Percentiles rank a stretch among this genome's conserved stretches.
Evolutionary conservation across 35 echinoderm and acorn worm species (phyloP).

Genomic region (Nesometra sesokonis): DNA sequence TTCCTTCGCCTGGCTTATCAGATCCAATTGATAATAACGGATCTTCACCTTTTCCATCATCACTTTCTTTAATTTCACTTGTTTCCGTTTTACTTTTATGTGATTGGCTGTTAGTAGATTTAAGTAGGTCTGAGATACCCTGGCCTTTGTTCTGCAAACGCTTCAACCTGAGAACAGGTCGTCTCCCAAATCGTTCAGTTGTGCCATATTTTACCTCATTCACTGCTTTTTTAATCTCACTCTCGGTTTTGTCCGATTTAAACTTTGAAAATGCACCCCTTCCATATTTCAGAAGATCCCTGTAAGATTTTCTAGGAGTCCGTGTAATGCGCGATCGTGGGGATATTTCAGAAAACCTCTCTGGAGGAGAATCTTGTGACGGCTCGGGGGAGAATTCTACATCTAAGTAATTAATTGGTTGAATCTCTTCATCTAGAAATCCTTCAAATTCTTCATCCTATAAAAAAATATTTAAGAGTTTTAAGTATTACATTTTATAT

Average conservation of each 20-base stretch:
- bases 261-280: neutral
- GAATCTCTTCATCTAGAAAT: conserved; percentile 44
- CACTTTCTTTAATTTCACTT: neutral
- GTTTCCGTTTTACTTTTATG: neutral
- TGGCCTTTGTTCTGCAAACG: neutral
- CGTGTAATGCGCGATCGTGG: neutral
- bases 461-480: neutral
- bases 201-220: neutral
- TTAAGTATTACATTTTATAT: neutral
- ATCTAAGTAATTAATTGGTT: conserved; percentile 2
- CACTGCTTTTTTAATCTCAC: neutral
- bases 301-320: conserved; percentile 3
- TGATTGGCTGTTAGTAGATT: neutral
- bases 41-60: neutral
- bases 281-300: neutral
- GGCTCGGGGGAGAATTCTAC: neutral
- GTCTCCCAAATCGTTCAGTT: neutral
- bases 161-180: neutral
- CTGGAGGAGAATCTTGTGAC: neutral
- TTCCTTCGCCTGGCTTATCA: neutral
- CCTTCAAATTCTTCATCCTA: conserved; percentile 79
- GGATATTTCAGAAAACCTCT: neutral
- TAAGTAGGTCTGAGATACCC: neutral
- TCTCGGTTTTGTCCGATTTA: neutral
- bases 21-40: neutral